Base-by-base conservation (phyloP, 2,113 vertebrate genomes). In the Rhegmatorhina hoffmannsi region DNA sequence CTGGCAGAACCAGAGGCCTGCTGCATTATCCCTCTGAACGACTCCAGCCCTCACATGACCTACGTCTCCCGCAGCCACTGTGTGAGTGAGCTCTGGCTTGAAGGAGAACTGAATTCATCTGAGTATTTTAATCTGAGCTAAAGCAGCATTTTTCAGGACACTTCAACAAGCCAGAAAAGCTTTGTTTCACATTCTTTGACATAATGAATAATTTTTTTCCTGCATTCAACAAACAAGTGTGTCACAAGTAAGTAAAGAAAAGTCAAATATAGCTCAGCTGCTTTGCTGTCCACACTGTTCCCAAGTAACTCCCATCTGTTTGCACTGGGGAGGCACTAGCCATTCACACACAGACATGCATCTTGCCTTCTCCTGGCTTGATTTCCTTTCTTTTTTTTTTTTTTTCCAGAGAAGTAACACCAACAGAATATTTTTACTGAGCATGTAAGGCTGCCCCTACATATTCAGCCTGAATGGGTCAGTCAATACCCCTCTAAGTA, bases 221-320 rank as follows among this genome's bases (percentile, higher is more conserved):
- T 70, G 12, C 25, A 33, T 33, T 80, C 10, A 96, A 77, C 59
- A 89, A 69, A 33, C 26, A 83, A 60, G 50, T 1, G 13, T 81
- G 64, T 40, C 60, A 64, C 26, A 47, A 60, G 26, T 26, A 47
- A 60, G 26, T 26, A 63, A 82, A 82, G 28, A 36, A 36, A 14
- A 94, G 72, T 58, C 46, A 91, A 89, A 78, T 14, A 46, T 60
- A 84, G 60, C 73, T 94, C 87, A 82, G 60, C 29, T 89, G 64
- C 58, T 72, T 72, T 87, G 64, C 90, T 89, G 81, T 89, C 81
- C 40, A 56, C 56, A 44, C 69, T n/a, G 59, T 44, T 95, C 43
- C 63, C 40, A 28, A 87, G 43, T 78, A 84, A 84, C 38, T 91
- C 47, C 66, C 7, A 2, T 43, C 69, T 84, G 62, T 87, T 87